Base-by-base conservation (phyloP, 2,888 invertebrate genomes). In the Ophioninae sp. region DNA sequence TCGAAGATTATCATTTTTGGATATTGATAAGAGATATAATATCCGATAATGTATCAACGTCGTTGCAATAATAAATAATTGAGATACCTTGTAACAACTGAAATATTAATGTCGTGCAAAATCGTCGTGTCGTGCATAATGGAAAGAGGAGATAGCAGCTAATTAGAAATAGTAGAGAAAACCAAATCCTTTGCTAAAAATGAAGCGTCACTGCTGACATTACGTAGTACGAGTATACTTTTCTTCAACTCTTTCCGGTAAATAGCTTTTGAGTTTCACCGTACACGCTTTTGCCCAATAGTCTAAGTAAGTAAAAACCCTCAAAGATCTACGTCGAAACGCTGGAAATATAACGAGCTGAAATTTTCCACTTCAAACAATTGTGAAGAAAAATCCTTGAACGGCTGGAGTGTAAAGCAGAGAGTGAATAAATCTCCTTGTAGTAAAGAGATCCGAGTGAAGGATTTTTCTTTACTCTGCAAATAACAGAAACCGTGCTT, bases 371-470 rank as follows among this genome's bases (percentile, higher is more conserved):
- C 51, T 51, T 51, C 17, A 51, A 51, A 13, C 6, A 51, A 13
- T 7, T n/a, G 22, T 7, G 41, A 39, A 39, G 9, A 63, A 65
- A 72, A 79, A 64, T 30, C 41, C 23, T 59, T 64, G 58, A 59
- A 79, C 64, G 64, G 65, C 71, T 65, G 13, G 8, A 9, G n/a
- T 5, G 41, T 23, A 23, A 63, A 63, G 13, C 30, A 63, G 63
- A 30, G 37, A 37, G 59, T 59, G 71, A 51, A 72, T 81, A 61
- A 81, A 81, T 81, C 77, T 81, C 51, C 6, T 7, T 65, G 59
- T 73, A 71, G 72, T 65, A 72, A 81, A 77, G 72, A 72, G 76
- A 77, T 77, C 77, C 72, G 72, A 81, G 77, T 77, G 72, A 65
- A 7, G 67, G 67, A 77, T 77, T 13, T 72, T 73, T 77, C 64